phyloP scores from a whole-genome alignment of 2,113 vertebrate species.

The Hippocampus comes region DNA sequence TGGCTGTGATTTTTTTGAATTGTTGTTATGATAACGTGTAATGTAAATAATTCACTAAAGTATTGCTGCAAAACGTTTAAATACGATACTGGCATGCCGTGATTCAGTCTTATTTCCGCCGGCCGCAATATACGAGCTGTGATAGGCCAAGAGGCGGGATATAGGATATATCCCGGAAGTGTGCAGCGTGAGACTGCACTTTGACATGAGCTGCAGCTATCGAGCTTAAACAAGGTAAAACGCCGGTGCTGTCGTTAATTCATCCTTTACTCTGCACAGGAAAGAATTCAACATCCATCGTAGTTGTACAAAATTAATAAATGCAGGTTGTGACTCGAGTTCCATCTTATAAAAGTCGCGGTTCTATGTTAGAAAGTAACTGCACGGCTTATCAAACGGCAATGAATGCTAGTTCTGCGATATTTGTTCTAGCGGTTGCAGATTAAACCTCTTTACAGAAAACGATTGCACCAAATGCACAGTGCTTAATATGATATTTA shows the following conservation, averaged over 20 bases:
- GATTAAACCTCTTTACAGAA: background rate
- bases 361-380: background rate
- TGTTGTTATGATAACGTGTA: background rate
- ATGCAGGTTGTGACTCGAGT: accelerated
- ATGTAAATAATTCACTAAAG: background rate
- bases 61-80: background rate
- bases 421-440: background rate
- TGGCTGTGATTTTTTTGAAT: background rate
- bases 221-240: slow-evolving; percentile 44
- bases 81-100: background rate
- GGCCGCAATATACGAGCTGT: background rate
- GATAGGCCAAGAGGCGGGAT: slow-evolving; percentile 64
- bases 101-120: too few relatives aligned
- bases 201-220: slow-evolving; percentile 60
- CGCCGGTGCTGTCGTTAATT: background rate
- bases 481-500: background rate
- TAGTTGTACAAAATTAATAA: background rate
- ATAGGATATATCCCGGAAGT: slow-evolving; percentile 72
- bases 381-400: background rate
- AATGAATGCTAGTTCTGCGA: background rate
- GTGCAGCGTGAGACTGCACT: slow-evolving; percentile 69
- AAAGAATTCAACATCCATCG: background rate
- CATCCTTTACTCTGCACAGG: background rate
- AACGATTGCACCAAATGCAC: background rate
- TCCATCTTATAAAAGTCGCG: background rate